Base-by-base conservation (phyloP, 2,113 vertebrate species). In the Choloepus hoffmanni region DNA sequence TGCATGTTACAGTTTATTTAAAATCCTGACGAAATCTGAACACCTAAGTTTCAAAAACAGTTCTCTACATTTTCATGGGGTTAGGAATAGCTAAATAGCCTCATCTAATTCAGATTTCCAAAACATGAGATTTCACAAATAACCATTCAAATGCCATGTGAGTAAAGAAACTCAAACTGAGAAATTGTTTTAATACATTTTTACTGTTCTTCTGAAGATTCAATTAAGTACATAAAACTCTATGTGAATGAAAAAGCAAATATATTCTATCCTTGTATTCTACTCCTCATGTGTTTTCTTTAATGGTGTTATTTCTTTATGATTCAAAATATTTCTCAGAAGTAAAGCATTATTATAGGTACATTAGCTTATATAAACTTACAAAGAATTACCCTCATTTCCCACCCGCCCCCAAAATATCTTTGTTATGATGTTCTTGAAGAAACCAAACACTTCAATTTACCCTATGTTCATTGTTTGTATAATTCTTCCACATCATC, bases 11-110 rank as follows among this genome's bases (percentile, higher is more conserved):
- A 85, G 19, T 88, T 94, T 12, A 94, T 89, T 96, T 53, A 79
- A 89, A 76, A 86, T 33, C 24, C 70, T 86, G 73, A 90, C 77
- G 95, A 96, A 88, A 90, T 78, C 0, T 77, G 55, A 89, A 83
- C 3, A 0, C 1, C 0, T 74, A 74, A 43, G 11, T 62, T 79
- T 88, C 12, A 85, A 94, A 90, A 70, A 43, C 18, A 72, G 90
- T 43, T 63, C 4, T 77, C 81, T n/a, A 53, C 5, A 62, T 28
- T 96, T 92, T 94, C 36, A 88, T 67, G 60, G 16, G 8, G 45
- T 78, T 76, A 70, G 3, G 1, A 0, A 30, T 89, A 65, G 50
- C 3, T 68, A 78, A 94, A 78, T 1, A 62, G 40, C 9, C 3
- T 94, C 4, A 78, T 88, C 5, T 60, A 68, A 63, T 45, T 70